Percentiles rank a stretch among this genome's conserved stretches.
Evolutionary conservation across 2,113 vertebrate genomes (phyloP).

Genomic region (Pituophis catenifer): DNA sequence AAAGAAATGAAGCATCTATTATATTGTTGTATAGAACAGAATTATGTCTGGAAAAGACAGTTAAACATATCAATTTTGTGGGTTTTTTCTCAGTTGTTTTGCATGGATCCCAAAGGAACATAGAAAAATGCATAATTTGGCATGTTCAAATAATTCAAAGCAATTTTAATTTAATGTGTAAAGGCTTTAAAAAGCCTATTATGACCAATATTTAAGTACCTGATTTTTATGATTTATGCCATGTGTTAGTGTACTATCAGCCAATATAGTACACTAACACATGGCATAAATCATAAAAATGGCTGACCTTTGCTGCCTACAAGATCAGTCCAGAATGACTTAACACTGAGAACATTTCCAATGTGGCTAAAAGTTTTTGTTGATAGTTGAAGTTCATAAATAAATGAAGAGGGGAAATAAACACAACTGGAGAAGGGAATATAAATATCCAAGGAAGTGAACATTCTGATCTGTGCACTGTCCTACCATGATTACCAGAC

Average conservation of each 20-base stretch:
- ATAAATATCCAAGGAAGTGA: neutral
- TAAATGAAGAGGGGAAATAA: neutral
- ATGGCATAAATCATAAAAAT: too few species aligned
- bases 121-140: neutral
- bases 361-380: neutral
- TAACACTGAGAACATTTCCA: neutral
- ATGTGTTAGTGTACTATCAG: neutral
- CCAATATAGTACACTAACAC: too few species aligned
- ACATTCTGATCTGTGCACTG: neutral
- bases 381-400: neutral
- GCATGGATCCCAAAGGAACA: conserved; percentile 26
- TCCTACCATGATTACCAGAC: neutral
- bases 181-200: neutral
- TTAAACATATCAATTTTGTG: neutral
- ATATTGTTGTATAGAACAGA: neutral
- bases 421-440: neutral
- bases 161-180: conserved; percentile 13
- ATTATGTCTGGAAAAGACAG: neutral
- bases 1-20: neutral
- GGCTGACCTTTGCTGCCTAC: neutral
- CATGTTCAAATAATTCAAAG: conserved; percentile 26
- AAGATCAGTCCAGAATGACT: neutral
- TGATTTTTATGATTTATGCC: conserved; percentile 5
- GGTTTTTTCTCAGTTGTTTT: neutral
- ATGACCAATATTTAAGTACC: conserved; percentile 27